Base-by-base conservation (phyloP, 2,888 invertebrate genomes). In the Steinernema hermaphroditum region DNA sequence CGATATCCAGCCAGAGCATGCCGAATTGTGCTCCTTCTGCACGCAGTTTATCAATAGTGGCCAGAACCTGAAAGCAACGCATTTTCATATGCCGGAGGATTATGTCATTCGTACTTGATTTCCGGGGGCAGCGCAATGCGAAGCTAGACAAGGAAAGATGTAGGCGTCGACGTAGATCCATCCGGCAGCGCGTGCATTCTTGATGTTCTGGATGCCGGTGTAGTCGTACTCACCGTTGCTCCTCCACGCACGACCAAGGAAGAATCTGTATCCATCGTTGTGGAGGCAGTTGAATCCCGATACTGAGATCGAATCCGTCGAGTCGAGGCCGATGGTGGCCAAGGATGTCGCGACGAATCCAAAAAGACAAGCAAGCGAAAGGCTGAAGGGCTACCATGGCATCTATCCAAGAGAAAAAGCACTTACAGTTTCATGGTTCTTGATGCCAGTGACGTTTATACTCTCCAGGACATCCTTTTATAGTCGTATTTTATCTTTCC, bases 151-250 rank as follows among this genome's bases (percentile, higher is more conserved):
- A 9, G 79, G 79, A 72, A 79, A 79, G 69, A 79, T 76, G 73
- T 79, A 79, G 19, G 74, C 79, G 41, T 78, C 78, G 19, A 76
- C 78, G 32, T 73, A 44, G 24, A 37, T 50, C 54, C 19, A 41
- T 41, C 43, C 68, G 77, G 76, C 78, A 19, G 78, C 77, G 19
- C 73, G 70, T 0, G 81, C 81, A 68, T 78, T 76, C 76, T 79
- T 79, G 72, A 81, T 77, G 72, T 81, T 81, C 46, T 75, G 73
- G 70, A 81, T 76, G 43, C 81, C 81, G 24, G 78, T 77, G 32
- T 72, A 49, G 54, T 80, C 81, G 37, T 76, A 72, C 27, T 74
- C 72, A 70, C 80, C 81, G 49, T 75, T 72, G 34, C 73, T 74
- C 43, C 75, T 71, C 74, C 79, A 80, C 16, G 78, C 77, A 34